Conservation (phyloP, 2,797 vertebrate genomes). For the Salarias fasciatus region DNA sequence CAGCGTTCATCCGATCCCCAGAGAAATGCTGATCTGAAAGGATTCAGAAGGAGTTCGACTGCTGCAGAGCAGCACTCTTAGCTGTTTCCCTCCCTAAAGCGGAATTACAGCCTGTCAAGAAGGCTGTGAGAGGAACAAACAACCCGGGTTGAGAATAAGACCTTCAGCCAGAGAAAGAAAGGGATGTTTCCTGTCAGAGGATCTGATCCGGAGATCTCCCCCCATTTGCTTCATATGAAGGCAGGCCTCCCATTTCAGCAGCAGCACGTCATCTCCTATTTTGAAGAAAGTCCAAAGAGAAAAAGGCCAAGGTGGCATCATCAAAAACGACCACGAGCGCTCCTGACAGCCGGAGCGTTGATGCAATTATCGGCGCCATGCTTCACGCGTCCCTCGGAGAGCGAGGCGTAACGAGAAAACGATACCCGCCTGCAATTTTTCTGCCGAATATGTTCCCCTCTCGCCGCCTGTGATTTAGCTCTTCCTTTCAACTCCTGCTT, state of each 20-base stretch:
- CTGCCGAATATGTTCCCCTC: conserved; percentile 21
- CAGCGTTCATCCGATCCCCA: conserved; percentile 31
- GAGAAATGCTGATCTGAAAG: conserved; percentile 39
- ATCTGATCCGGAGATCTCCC: conserved; percentile 28
- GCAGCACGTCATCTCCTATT: not conserved
- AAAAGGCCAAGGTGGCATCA: conserved; percentile 11
- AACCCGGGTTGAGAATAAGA: conserved; percentile 27
- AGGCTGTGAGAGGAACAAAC: conserved; percentile 30
- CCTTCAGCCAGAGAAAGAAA: conserved; percentile 18
- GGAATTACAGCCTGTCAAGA: conserved; percentile 66
- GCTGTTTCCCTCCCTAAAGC: conserved; percentile 21
- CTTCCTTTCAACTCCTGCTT: conserved; percentile 47
- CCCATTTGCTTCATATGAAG: conserved; percentile 15
- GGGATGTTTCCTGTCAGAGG: conserved; percentile 29
- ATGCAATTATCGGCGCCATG: conserved; percentile 52
- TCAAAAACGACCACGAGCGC: conserved; percentile 19
- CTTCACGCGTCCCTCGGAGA: conserved; percentile 39
- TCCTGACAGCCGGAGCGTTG: conserved; percentile 35
- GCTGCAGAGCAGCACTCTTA: conserved; percentile 32
- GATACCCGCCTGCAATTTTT: conserved; percentile 18
- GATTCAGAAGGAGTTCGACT: conserved; percentile 7
- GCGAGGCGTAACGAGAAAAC: conserved; percentile 31
- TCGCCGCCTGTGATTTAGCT: conserved; percentile 24
- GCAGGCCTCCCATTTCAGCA: conserved; percentile 24
- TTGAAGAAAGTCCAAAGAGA: conserved; percentile 16